These are phyloP conservation scores for Carlito syrichta DNA, from an alignment of 2,113 vertebrate genomes.

Conservation along the genomic window DNA sequence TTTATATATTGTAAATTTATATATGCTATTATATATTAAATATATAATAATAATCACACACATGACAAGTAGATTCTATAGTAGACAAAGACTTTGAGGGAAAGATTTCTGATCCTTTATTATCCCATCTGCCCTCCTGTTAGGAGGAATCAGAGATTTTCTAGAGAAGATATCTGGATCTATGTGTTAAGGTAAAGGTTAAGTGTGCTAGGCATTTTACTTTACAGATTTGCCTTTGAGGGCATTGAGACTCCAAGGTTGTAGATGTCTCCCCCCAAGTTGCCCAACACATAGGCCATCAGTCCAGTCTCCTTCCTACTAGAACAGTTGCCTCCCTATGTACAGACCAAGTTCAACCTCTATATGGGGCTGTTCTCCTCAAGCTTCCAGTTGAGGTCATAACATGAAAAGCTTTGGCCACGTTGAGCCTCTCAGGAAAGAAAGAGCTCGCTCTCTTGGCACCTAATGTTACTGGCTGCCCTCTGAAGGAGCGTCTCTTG, in stretches of 20 bases:
- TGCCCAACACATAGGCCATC: not conserved
- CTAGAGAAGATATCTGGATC: not conserved
- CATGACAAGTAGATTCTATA: not conserved
- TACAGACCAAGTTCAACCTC: not conserved
- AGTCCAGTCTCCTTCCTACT: not conserved
- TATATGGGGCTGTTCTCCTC: not conserved
- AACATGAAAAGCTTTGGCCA: not conserved
- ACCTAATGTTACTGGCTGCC: not conserved
- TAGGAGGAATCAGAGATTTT: not conserved
- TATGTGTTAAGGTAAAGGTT: not conserved
- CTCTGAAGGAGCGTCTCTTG: not conserved
- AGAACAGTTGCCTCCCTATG: not conserved
- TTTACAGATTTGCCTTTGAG: not conserved
- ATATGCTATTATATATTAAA: too few relatives aligned
- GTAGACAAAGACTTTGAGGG: not conserved
- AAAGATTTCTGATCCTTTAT: not conserved
- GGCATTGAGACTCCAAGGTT: not conserved
- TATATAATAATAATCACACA: not conserved
- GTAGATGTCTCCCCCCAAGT: not conserved
- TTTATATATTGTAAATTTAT: too few relatives aligned
- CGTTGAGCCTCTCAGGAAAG: not conserved
- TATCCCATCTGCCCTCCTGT: too few relatives aligned
- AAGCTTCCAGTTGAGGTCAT: not conserved
- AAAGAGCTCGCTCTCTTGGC: not conserved
- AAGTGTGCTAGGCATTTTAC: not conserved